Percentiles rank a stretch among this genome's conserved stretches.
phyloP scores from a whole-genome alignment of 2,113 vertebrate species.

The Xiphophorus hellerii region DNA sequence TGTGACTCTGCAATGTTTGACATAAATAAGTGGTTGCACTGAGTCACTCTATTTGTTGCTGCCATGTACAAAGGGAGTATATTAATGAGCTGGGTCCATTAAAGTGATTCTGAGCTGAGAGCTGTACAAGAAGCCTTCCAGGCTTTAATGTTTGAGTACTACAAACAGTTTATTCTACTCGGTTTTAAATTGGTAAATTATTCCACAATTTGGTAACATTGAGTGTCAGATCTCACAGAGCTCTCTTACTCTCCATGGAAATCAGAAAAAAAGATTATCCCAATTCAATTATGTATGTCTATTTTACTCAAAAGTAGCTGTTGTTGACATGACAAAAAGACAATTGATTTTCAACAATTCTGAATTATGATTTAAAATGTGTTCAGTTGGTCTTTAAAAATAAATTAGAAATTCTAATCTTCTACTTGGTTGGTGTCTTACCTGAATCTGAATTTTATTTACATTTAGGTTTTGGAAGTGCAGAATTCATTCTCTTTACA shows the following conservation, averaged over 20 bases:
- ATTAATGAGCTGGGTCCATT: background rate
- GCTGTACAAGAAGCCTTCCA: background rate
- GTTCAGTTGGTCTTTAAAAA: background rate
- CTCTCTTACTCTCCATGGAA: background rate
- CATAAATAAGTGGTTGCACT: background rate
- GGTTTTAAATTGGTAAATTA: constrained; percentile 1
- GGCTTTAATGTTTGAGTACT: background rate
- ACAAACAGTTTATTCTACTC: constrained; percentile 4
- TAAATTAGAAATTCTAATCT: background rate
- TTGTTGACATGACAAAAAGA: background rate
- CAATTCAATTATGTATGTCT: constrained; percentile 14
- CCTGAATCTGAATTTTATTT: background rate
- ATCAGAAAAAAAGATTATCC: background rate
- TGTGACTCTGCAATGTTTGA: background rate
- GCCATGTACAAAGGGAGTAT: background rate
- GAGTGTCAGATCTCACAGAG: background rate
- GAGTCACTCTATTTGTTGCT: background rate
- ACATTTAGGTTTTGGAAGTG: background rate
- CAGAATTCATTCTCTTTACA: background rate
- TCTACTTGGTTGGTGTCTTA: background rate
- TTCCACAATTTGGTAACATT: background rate
- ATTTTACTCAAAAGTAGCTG: constrained; percentile 6
- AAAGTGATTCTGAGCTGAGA: background rate
- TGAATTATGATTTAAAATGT: too few species aligned
- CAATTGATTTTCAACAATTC: background rate